Evolutionary conservation across 2,113 vertebrate genomes (phyloP), one percentile per base, ranked within the genome.

Genomic region (Gymnorhina tibicen): DNA sequence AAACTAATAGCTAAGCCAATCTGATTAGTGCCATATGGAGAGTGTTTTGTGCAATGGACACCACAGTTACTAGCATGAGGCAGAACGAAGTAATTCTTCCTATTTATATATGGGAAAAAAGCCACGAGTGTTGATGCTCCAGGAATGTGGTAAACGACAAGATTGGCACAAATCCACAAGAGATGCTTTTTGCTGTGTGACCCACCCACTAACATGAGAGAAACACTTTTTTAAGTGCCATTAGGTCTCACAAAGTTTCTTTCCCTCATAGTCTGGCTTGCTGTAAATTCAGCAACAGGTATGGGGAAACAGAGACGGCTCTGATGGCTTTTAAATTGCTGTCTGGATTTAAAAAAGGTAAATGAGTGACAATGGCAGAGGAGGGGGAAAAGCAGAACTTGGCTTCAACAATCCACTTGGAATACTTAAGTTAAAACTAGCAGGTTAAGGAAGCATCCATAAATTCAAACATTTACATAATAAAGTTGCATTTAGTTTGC

Each of bases 1-100:
- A 90, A 92, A 97, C 77, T 96, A 91, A 96, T 96, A 96, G 86
- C 62, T 87, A 94, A 97, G 85, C 68, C 94, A 91, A 80, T 95
- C 91, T 97, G 97, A 98, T 97, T 94, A 96, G 93, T 97, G 96
- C 97, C 89, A 97, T 97, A 97, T 97, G 92, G 96, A 97, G 95
- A 94, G 58, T 50, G 13, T 95, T 89, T 64, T 95, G 72, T 95
- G 93, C 93, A 96, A 96, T 72, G 85, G 76, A 89, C 78, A 94
- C 78, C 87, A 91, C 93, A 1, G 62, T 80, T 95, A 79, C 42
- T 81, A 91, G 76, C 94, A 95, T 49, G 68, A 95, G 82, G 88
- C 76, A 50, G 72, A 95, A 92, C 75, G 42, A 96, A 95, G 49
- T 39, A 93, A 92, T 97, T 50, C 46, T 94, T 88, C 74, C 86